Evolutionary conservation across 1,140 invertebrate genomes (phyloP), one percentile per base, ranked within the genome.

Genomic region (Polyergus mexicanus): DNA sequence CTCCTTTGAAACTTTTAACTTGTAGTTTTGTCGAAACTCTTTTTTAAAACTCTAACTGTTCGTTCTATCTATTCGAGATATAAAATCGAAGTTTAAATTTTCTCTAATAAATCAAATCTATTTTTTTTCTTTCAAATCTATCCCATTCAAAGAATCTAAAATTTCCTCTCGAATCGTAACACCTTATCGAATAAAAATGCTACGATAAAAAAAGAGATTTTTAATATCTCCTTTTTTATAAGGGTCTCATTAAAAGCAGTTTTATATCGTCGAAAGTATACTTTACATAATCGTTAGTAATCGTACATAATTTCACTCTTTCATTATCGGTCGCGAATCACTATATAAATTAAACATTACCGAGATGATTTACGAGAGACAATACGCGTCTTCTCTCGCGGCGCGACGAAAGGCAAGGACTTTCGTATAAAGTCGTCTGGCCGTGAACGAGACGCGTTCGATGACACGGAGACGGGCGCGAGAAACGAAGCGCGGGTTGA

Each of bases 391-490:
- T 38, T 65, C 35, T 69, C 32, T 69, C n/a, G 38, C 38, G 6
- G 25, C 16, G 16, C 13, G 56, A 19, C 54, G 65, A 41, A 38
- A 28, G 22, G 69, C 35, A 32, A 32, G 58, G 25, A 87, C 80
- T 87, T 87, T 69, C 76, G 62, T 47, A 69, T 78, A 51, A 69
- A 74, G 63, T 72, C 72, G 54, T 68, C 63, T 16, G n/a, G 11
- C 51, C 44, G 85, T 47, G 62, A 63, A 54, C 72, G 13, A 68
- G 63, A 51, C 72, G 72, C 51, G 47, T 78, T 69, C 54, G 80
- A 71, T 65, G 74, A 83, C 78, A 71, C 72, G 51, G 77, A 69
- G 77, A 69, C 69, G 69, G 65, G 74, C 62, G 69, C 85, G 71
- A 83, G 47, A 66, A 86, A 68, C 74, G 86, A 16, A 16, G 47